These are phyloP conservation scores for Bugula neritina DNA, from an alignment of 2,888 invertebrate species.

Conservation along the genomic window DNA sequence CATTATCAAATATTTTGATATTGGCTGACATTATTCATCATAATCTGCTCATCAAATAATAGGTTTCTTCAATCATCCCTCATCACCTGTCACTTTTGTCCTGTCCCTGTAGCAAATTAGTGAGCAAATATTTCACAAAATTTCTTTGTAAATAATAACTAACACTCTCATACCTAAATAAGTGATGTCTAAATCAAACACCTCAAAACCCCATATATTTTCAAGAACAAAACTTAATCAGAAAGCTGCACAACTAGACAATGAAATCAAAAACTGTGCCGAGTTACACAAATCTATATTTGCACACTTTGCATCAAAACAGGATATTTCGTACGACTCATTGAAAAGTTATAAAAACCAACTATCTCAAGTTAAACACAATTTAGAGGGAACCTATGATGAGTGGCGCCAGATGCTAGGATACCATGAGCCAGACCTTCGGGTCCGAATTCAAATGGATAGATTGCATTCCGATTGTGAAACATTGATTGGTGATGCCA, in stretches of 20 bases:
- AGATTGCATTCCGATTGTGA: not conserved
- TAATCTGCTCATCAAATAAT: not conserved
- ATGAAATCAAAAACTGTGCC: not conserved
- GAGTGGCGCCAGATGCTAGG: conserved; percentile 2
- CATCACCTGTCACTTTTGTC: not conserved
- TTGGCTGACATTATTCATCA: not conserved
- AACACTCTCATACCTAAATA: too few species aligned
- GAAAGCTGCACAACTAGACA: not conserved
- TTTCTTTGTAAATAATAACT: too few species aligned
- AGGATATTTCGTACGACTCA: not conserved
- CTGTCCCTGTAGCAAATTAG: not conserved
- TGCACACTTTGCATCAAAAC: not conserved
- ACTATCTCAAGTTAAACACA: not conserved
- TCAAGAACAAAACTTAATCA: not conserved
- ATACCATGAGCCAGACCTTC: not conserved
- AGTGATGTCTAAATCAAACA: not conserved
- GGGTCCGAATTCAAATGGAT: conserved; percentile 1
- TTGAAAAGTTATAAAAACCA: conserved; percentile 11
- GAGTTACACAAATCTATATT: not conserved
- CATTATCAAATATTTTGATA: not conserved
- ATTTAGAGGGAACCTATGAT: not conserved
- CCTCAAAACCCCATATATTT: not conserved
- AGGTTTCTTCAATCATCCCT: not conserved
- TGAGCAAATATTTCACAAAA: not conserved
- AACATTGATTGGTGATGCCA: not conserved